A percentile compares a stretch with the other conserved stretches of the same genome.
Evolutionary conservation across 2,888 invertebrate genomes (phyloP).

Genomic region (Harpagoxenus sublaevis): DNA sequence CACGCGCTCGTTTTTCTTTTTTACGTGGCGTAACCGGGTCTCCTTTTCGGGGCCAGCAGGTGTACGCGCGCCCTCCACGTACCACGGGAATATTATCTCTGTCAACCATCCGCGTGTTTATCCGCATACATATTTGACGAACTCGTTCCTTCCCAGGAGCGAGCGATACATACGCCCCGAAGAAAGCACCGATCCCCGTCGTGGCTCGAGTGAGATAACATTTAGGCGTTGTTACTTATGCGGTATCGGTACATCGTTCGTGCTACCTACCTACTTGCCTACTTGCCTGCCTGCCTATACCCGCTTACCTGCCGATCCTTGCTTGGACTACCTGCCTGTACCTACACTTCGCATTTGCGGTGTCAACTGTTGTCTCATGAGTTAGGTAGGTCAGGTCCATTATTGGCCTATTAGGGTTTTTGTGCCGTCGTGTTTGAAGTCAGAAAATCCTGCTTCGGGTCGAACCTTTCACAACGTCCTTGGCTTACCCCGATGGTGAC

Average conservation of each 20-base stretch:
- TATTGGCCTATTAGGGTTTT: conserved; percentile 63
- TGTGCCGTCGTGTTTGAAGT: conserved; percentile 22
- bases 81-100: conserved; percentile 78
- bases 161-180: conserved; percentile 69
- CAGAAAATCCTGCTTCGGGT: conserved; percentile 11
- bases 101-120: conserved; percentile 79
- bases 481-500: background rate
- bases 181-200: conserved; percentile 75
- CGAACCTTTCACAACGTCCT: conserved; percentile 1
- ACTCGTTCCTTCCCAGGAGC: conserved; percentile 66
- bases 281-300: background rate
- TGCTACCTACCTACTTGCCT: background rate
- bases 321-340: conserved; percentile 41
- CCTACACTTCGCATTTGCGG: conserved; percentile 40
- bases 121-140: conserved; percentile 79
- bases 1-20: background rate
- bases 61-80: conserved; percentile 65
- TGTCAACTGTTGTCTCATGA: conserved; percentile 68
- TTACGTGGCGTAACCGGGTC: background rate
- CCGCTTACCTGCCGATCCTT: conserved; percentile 25
- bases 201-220: conserved; percentile 78
- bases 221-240: conserved; percentile 65
- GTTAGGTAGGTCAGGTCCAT: conserved; percentile 60
- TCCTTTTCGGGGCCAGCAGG: conserved; percentile 62
- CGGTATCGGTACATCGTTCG: conserved; percentile 35